phyloP scores from a whole-genome alignment of 2,113 vertebrate genomes.

The Dryoscopus gambensis region DNA sequence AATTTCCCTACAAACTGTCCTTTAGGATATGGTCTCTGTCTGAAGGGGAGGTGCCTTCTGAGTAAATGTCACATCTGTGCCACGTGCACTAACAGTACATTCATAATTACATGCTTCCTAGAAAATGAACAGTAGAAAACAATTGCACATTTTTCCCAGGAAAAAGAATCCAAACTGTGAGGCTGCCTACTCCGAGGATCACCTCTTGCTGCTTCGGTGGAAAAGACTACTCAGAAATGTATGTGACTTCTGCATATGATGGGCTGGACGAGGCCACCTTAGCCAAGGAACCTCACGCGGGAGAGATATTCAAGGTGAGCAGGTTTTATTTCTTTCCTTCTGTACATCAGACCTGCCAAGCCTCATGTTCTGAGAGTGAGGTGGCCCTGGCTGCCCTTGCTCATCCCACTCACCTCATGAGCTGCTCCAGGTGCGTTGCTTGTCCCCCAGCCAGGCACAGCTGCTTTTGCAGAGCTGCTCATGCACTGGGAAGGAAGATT shows the following conservation, averaged over 20 bases:
- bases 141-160: slow-evolving; percentile 56
- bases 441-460: neutral
- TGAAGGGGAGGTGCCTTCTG: neutral
- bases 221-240: slow-evolving; percentile 82
- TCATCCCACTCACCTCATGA: neutral
- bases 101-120: neutral
- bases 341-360: neutral
- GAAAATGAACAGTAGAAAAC: neutral
- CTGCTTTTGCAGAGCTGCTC: neutral
- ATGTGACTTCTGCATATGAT: slow-evolving; percentile 81
- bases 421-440: neutral
- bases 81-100: too few species aligned
- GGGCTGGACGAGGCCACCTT: slow-evolving; percentile 68
- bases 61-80: neutral
- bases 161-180: slow-evolving; percentile 76
- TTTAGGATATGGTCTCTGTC: neutral
- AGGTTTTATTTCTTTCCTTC: neutral
- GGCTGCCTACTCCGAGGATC: slow-evolving; percentile 75
- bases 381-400: fast-evolving
- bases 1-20: neutral
- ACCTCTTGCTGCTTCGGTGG: slow-evolving; percentile 90
- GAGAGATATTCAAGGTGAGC: slow-evolving; percentile 81
- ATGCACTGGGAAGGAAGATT: neutral
- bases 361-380: neutral
- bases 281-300: slow-evolving; percentile 75